Percentiles rank a stretch among this genome's conserved stretches.
Evolutionary conservation across 1,140 invertebrate species (phyloP).

Genomic region (Macrotrachela quadricornifera): DNA sequence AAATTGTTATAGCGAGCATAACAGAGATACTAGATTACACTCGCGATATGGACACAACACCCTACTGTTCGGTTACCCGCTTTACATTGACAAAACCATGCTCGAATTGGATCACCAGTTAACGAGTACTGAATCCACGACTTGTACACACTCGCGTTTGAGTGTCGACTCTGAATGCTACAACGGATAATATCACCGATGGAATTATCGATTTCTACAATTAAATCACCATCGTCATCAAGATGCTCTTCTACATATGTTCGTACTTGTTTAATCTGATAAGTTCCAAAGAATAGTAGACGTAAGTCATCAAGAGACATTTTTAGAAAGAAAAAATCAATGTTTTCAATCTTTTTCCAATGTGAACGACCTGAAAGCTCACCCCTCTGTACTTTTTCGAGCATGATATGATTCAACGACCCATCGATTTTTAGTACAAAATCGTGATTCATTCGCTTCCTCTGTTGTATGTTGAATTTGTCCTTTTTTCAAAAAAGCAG

Average conservation of each 20-base stretch:
- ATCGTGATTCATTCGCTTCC: too few species aligned
- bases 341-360: too few species aligned
- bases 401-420: too few species aligned
- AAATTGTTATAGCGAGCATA: not conserved
- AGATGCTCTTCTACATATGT: not conserved
- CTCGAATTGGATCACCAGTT: not conserved
- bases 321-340: too few species aligned
- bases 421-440: too few species aligned
- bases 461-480: too few species aligned
- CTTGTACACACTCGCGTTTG: not conserved
- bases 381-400: too few species aligned
- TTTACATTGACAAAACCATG: not conserved
- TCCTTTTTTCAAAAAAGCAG: too few species aligned
- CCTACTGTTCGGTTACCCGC: not conserved
- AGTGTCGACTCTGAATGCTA: not conserved
- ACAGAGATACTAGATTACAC: not conserved
- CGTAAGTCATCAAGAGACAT: too few species aligned
- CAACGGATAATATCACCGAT: not conserved
- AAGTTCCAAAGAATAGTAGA: not conserved
- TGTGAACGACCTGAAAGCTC: too few species aligned
- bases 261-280: not conserved
- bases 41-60: not conserved
- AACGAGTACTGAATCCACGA: not conserved
- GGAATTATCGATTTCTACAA: not conserved
- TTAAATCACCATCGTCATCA: not conserved